Percentiles rank a stretch among this genome's conserved stretches.
Evolutionary conservation across 2,888 invertebrate genomes (phyloP).

Genomic region (Shargacucullia verbasci): DNA sequence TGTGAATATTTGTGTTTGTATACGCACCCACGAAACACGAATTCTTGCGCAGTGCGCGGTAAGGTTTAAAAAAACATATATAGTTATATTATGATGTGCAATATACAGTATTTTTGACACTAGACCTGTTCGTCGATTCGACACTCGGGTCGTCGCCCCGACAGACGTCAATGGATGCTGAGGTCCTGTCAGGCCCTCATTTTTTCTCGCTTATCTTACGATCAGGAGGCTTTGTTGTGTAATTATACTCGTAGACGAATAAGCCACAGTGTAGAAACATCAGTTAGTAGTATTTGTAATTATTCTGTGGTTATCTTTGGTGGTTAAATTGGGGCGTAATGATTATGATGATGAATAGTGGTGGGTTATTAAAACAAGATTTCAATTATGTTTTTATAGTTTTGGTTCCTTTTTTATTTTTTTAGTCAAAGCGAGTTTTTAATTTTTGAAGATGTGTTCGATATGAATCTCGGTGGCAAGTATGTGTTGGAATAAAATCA

Average conservation of each 20-base stretch:
- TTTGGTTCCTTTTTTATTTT: no score
- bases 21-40: no score
- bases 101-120: no score
- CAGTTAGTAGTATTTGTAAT: conserved; percentile 24
- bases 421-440: no score
- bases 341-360: conserved; percentile 10
- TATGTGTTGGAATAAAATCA: no score
- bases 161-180: conserved; percentile 53
- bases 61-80: no score
- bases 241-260: conserved; percentile 65
- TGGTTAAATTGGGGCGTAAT: conserved; percentile 4
- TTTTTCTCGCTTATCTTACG: conserved; percentile 72
- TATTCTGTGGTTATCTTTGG: conserved; percentile 26
- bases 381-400: conserved; percentile 2
- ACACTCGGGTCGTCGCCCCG: conserved; percentile 61
- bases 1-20: no score
- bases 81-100: no score
- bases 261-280: conserved; percentile 44
- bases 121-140: conserved; percentile 8
- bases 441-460: no score
- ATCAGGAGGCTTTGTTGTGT: conserved; percentile 71
- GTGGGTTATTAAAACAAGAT: conserved; percentile 3
- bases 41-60: no score
- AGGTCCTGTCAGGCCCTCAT: conserved; percentile 67
- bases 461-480: no score